Evolutionary conservation across 2,113 vertebrate genomes (phyloP).

Genomic region (Melanerpes aurifrons): DNA sequence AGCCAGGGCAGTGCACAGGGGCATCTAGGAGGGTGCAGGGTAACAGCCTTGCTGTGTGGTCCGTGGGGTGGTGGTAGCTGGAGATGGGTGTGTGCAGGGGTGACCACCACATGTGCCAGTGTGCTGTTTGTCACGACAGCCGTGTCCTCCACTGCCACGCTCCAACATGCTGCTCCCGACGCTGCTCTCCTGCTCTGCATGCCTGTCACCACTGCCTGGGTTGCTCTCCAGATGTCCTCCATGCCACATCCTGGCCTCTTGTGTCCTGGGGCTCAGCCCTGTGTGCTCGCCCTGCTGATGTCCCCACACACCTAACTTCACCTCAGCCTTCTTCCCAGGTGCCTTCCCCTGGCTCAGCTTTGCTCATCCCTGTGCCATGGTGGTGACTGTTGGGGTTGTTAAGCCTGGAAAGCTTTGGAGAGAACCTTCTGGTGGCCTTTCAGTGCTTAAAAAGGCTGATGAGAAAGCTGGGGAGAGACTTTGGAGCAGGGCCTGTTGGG

Average conservation of each 20-base stretch:
- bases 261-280: background rate
- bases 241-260: accelerated
- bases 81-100: background rate
- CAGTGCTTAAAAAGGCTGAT: background rate
- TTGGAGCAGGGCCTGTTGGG: background rate
- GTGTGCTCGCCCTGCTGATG: accelerated
- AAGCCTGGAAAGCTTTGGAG: background rate
- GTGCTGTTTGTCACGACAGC: accelerated
- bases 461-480: background rate
- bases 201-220: background rate
- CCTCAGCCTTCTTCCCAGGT: background rate
- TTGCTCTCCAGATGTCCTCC: background rate
- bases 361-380: too few relatives aligned
- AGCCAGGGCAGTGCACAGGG: background rate
- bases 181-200: background rate
- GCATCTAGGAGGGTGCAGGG: background rate
- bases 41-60: accelerated
- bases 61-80: background rate
- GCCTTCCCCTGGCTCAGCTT: background rate
- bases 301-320: background rate
- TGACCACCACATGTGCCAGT: accelerated
- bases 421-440: background rate
- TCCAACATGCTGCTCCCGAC: background rate
- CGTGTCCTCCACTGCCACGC: background rate
- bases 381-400: too few relatives aligned